Evolutionary conservation across 2,797 vertebrate genomes (phyloP).

Genomic region (Coilia nasus): DNA sequence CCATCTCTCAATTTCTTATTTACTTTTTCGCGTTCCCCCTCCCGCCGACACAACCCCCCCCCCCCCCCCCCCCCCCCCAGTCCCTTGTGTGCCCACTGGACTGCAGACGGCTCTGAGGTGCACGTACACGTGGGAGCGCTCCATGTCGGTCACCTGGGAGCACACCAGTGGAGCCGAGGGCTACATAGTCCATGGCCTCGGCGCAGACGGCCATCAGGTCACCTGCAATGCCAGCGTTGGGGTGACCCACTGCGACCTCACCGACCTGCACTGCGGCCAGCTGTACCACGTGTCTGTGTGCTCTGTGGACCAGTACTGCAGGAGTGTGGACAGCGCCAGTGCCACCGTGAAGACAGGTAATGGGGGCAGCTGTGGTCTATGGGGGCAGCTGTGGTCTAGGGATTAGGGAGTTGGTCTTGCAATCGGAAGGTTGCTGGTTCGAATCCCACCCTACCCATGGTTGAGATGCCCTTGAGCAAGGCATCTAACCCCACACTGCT

Average conservation of each 20-base stretch:
- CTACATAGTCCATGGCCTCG: conserved; percentile 62
- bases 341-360: conserved; percentile 69
- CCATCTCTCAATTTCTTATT: too few relatives aligned
- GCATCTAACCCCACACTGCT: too few relatives aligned
- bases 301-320: conserved; percentile 60
- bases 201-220: conserved; percentile 50
- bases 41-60: too few relatives aligned
- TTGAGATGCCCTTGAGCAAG: too few relatives aligned
- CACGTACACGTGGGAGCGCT: conserved; percentile 48
- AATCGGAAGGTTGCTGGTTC: too few relatives aligned
- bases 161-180: conserved; percentile 62
- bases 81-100: conserved; percentile 69
- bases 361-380: too few relatives aligned
- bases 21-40: neutral
- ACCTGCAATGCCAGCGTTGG: conserved; percentile 62
- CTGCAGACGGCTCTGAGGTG: conserved; percentile 65
- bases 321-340: conserved; percentile 55
- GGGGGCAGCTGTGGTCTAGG: too few relatives aligned
- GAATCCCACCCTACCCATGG: too few relatives aligned
- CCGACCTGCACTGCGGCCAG: conserved; percentile 67
- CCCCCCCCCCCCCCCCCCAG: conserved; percentile 58
- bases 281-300: conserved; percentile 71
- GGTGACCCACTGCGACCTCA: conserved; percentile 65
- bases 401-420: too few relatives aligned
- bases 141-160: conserved; percentile 72